Evolutionary conservation across 2,113 vertebrate genomes (phyloP).

Genomic region (Callorhinus ursinus): DNA sequence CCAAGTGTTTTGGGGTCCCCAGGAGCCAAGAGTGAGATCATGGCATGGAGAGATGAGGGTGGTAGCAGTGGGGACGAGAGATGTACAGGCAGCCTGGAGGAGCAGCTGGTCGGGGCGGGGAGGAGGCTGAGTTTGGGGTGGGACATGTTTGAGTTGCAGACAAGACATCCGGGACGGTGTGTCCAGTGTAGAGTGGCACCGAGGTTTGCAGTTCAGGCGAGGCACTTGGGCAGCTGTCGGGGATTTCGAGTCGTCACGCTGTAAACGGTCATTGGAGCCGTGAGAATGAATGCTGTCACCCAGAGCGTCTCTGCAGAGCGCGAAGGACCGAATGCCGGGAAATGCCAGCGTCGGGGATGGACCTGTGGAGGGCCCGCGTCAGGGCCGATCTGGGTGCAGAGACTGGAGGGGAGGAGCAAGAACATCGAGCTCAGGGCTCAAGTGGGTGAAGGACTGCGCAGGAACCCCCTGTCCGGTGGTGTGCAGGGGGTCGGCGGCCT

Average conservation of each 20-base stretch:
- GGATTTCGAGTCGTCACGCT: rapidly evolving
- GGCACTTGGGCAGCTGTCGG: rapidly evolving
- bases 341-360: rapidly evolving
- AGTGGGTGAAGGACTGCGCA: rapidly evolving
- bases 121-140: neutral
- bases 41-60: rapidly evolving
- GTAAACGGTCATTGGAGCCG: neutral
- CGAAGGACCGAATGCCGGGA: neutral
- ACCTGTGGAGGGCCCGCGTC: rapidly evolving
- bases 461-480: rapidly evolving
- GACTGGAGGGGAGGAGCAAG: no score
- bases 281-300: neutral
- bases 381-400: rapidly evolving
- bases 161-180: neutral
- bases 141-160: neutral
- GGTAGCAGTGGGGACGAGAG: rapidly evolving
- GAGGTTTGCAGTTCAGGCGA: neutral
- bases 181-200: rapidly evolving
- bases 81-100: neutral
- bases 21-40: neutral
- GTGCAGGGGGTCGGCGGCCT: no score
- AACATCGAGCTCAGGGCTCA: rapidly evolving
- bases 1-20: neutral
- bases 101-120: neutral
- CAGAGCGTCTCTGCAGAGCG: rapidly evolving